phyloP scores from a whole-genome alignment of 1,140 invertebrate species.

The Penaeus chinensis region DNA sequence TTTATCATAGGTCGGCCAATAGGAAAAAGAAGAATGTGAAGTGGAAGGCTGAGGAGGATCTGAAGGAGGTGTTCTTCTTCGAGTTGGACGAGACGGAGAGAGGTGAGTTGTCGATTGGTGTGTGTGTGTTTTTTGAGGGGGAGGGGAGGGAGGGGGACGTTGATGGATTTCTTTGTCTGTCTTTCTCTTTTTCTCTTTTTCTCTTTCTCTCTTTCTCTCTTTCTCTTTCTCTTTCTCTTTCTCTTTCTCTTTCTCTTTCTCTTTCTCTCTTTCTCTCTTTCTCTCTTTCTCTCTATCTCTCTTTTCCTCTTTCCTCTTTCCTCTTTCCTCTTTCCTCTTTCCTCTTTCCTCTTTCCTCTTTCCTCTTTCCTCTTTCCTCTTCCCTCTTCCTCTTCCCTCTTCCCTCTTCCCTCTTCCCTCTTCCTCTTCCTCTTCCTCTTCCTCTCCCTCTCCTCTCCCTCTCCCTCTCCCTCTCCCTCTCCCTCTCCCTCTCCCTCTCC shows the following conservation, averaged over 20 bases:
- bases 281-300: neutral
- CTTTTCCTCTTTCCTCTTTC: conserved; percentile 53
- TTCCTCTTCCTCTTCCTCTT: neutral
- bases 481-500: neutral
- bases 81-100: conserved; percentile 94
- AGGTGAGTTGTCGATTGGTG: conserved; percentile 66
- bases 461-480: too few relatives aligned
- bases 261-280: neutral
- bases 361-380: neutral
- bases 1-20: conserved; percentile 76
- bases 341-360: neutral
- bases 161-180: too few relatives aligned
- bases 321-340: conserved; percentile 38
- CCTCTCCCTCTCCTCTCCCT: neutral
- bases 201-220: too few relatives aligned
- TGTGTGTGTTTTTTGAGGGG: too few relatives aligned
- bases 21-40: conserved; percentile 83
- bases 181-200: too few relatives aligned
- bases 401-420: neutral
- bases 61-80: conserved; percentile 87
- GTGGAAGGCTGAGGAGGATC: conserved; percentile 84
- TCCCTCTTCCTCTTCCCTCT: neutral
- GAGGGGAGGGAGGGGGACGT: too few relatives aligned
- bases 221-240: too few relatives aligned
- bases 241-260: too few relatives aligned